Base-by-base conservation (phyloP, 2,797 vertebrate genomes). In the Eulemur rubriventer region DNA sequence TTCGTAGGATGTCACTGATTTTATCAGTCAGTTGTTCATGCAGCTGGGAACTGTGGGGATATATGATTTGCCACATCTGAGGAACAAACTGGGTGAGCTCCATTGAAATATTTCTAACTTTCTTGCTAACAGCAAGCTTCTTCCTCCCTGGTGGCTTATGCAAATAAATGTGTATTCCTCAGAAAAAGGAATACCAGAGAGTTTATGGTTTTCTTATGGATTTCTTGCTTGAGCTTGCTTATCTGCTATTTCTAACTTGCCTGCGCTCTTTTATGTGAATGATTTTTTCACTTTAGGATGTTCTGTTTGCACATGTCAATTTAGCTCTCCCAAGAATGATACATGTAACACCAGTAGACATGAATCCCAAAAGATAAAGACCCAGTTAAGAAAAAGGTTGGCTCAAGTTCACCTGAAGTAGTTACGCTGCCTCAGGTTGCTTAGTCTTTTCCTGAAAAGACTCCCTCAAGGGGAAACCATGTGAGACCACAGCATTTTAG, bases 21-120 rank as follows among this genome's bases (percentile, higher is more conserved):
- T 98, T 98, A 89, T 90, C 87, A 97, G 67, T 84, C 97, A 97
- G 0, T 98, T 98, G 59, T 96, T 98, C 94, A 98, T 97, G 96
- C 72, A 93, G 3, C 67, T 97, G 96, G 87, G 95, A 91, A 87
- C 85, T 93, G 73, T 96, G 96, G 57, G 87, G 5, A 97, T 98
- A n/a, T 97, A 98, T 96, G 2, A 96, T 93, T 97, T 97, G 22
- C 72, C 48, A 80, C 76, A 96, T 61, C 73, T 80, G 95, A 98
- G 67, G 35, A 97, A 76, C 96, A 91, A 83, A 61, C 89, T 97
- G 59, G 79, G 63, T 98, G 96, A 98, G 38, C 33, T 48, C 88
- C 84, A 67, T 28, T 83, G 82, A 50, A 61, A 11, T 89, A 4
- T 82, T 94, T 97, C 96, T 96, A 48, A 38, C 86, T 89, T 65